Percentiles rank a stretch among this genome's conserved stretches.
Evolutionary conservation across 2,888 invertebrate species (phyloP).

Genomic region (Seladonia tumulorum): DNA sequence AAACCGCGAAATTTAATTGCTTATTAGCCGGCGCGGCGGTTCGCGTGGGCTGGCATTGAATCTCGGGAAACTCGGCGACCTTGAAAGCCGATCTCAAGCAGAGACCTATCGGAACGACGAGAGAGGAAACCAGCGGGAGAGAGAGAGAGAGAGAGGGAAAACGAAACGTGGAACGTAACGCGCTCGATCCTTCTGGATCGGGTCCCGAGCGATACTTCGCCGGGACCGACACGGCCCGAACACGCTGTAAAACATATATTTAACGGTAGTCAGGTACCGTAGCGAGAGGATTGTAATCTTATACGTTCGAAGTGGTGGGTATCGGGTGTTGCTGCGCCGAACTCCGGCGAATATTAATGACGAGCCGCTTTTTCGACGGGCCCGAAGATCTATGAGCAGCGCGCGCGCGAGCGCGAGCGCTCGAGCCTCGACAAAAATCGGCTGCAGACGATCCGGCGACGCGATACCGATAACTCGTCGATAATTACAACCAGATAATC

Average conservation of each 20-base stretch:
- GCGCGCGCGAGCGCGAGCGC: neutral
- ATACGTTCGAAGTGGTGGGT: constrained; percentile 71
- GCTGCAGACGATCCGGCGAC: constrained; percentile 6
- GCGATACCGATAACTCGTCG: constrained; percentile 26
- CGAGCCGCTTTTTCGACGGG: constrained; percentile 60
- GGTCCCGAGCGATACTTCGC: neutral
- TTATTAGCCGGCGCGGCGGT: constrained; percentile 43
- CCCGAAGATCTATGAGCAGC: constrained; percentile 24
- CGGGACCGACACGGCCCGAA: constrained; percentile 40
- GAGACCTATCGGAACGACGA: constrained; percentile 10
- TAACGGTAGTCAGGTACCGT: constrained; percentile 74
- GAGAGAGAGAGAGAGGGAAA: neutral
- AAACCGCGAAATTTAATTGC: constrained; percentile 70
- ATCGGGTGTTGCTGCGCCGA: constrained; percentile 69
- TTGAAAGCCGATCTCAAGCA: constrained; percentile 59
- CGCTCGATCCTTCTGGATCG: constrained; percentile 50
- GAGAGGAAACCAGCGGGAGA: neutral
- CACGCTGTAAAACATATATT: constrained; percentile 72
- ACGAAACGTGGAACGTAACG: constrained; percentile 21
- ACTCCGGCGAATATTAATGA: constrained; percentile 69
- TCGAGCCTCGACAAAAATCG: neutral
- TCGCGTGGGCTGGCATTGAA: constrained; percentile 35
- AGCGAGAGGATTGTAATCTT: constrained; percentile 71
- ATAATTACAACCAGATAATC: constrained; percentile 37
- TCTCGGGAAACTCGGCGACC: constrained; percentile 56